Conservation (phyloP, 2,888 invertebrate species). For the Tenthredo distinguenda region DNA sequence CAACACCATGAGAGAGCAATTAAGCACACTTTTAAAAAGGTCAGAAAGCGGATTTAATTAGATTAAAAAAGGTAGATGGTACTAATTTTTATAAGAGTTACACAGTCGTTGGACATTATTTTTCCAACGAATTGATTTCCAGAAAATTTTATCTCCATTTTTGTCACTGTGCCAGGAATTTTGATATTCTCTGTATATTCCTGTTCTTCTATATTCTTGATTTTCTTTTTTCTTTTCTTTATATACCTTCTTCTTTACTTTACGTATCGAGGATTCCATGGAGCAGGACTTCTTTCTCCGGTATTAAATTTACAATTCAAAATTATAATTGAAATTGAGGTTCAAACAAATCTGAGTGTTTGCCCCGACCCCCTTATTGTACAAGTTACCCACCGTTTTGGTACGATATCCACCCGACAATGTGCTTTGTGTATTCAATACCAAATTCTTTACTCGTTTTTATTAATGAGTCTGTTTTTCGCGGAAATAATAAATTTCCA, state of each 20-base stretch:
- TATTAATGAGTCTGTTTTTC: background rate
- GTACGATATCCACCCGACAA: background rate
- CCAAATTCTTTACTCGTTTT: background rate
- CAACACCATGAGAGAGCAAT: background rate
- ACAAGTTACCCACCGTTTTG: background rate
- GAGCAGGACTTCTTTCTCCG: background rate
- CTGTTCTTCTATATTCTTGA: background rate
- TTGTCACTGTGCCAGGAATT: background rate
- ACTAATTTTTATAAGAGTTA: background rate
- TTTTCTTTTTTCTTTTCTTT: background rate
- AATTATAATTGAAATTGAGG: background rate
- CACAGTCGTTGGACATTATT: background rate
- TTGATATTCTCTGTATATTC: background rate
- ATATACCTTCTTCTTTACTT: background rate
- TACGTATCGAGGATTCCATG: background rate
- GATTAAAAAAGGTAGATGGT: background rate
- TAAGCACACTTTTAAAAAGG: background rate
- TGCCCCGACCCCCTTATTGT: background rate
- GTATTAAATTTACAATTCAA: background rate
- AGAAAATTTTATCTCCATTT: background rate
- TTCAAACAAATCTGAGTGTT: background rate
- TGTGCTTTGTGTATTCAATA: background rate
- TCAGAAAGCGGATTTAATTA: background rate
- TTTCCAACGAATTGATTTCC: background rate
- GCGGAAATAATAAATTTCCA: background rate